Base-by-base conservation (phyloP, 2,888 invertebrate genomes). In the Ormyrus nitidulus region DNA sequence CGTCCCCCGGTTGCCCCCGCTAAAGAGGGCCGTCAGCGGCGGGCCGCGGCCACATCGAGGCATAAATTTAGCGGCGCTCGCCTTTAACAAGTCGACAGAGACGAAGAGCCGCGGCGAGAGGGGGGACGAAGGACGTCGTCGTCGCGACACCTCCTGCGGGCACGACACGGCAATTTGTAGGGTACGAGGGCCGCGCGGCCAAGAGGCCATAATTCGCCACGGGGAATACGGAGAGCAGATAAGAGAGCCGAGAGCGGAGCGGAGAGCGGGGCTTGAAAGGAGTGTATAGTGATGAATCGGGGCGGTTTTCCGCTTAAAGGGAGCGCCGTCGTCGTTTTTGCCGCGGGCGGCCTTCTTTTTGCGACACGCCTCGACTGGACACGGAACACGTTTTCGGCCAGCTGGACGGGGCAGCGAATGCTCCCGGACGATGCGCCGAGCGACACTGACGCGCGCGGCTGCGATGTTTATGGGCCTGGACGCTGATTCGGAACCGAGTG, bases 61-160 rank as follows among this genome's bases (percentile, higher is more conserved):
- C 74, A 79, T 79, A 70, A 79, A 79, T 79, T 65, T 70, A 48
- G 53, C 54, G 49, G 19, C 48, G 64, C 71, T 19, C 56, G 56
- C 44, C 75, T 65, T 59, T 71, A 66, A 62, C 75, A 53, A 80
- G 76, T 58, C 46, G 80, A 77, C 72, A 77, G 72, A 80, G 80
- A 76, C 76, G 76, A 72, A 77, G 76, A 72, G 62, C 54, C 72
- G 34, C 3, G 13, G 44, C 10, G 59, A 46, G 69, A 46, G 54
- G n/a, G 62, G 46, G 34, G 51, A 13, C 34, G 62, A 44, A 5
- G 46, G 46, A 48, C 54, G n/a, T 49, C 64, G 46, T 48, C 48
- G 62, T 8, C 85, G 82, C 83, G 82, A 84, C 85, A 81, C 76
- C 80, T 77, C 80, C 80, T 73, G 72, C 58, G 62, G 76, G 66